Evolutionary conservation across 2,888 invertebrate species (phyloP), one percentile per base, ranked within the genome.

Genomic region (Seira sanloemensis): DNA sequence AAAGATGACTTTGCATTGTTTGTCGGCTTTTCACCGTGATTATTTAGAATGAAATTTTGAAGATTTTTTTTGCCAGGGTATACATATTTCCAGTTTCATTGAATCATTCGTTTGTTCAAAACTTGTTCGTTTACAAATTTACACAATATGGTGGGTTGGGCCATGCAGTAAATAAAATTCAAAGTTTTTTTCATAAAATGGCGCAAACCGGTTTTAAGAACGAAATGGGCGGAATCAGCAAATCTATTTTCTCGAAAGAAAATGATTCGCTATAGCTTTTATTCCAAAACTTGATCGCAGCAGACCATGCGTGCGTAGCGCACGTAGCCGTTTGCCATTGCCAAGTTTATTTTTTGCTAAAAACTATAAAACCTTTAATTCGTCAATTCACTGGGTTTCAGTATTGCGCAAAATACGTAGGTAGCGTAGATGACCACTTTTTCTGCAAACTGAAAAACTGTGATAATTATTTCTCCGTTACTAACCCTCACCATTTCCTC

Each of bases 131-230:
- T 7, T n/a, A n/a, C n/a, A n/a, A n/a, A n/a, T n/a, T n/a, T n/a
- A 58, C 58, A 69, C 62, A 78, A 46, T 74, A 18, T 12, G 18
- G 80, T 58, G 74, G 74, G 74, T 7, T 69, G 73, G 73, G n/a
- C 73, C 26, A 37, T 7, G 16, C 26, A 46, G 72, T 65, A 68
- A 27, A 58, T 9, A 9, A 4, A 58, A 18, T 58, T 58, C 37
- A 7, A 7, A 12, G n/a, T n/a, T 25, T 79, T 68, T 67, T 19
- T 26, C 18, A 68, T 68, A 81, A 81, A 81, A 81, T 81, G 80
- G 80, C 80, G 74, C 68, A 80, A 80, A 78, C 80, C 80, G 80
- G 80, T 80, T 80, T 74, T 21, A n/a, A 25, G 26, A 80, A 74
- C 58, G 18, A 27, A 74, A 80, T 26, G 80, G 80, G 80, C 80